A percentile compares a stretch with the other conserved stretches of the same genome.
Conservation (phyloP, 2,797 vertebrate species). For the Scarus forsteni region DNA sequence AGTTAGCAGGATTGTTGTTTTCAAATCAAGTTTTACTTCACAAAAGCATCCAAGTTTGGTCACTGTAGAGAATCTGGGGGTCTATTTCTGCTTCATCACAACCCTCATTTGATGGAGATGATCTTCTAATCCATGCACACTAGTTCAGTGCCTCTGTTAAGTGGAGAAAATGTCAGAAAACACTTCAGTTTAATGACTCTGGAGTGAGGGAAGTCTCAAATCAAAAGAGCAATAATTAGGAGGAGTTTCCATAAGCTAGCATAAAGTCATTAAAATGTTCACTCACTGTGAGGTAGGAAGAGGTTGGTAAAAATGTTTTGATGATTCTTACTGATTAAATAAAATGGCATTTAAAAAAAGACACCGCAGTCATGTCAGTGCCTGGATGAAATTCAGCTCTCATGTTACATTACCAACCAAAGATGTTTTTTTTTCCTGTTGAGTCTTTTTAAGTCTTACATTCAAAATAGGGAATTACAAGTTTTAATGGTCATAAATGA, state of each 20-base stretch:
- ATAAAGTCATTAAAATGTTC: conserved; percentile 63
- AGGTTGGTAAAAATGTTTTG: conserved; percentile 31
- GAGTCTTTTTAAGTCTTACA: conserved; percentile 1
- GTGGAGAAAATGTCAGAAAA: conserved; percentile 63
- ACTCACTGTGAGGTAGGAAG: conserved; percentile 32
- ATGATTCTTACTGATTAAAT: conserved; percentile 45
- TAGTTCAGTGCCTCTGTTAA: conserved; percentile 39
- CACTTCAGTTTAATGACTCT: conserved; percentile 72
- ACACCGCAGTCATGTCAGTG: conserved; percentile 8
- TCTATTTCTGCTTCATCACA: conserved; percentile 39
- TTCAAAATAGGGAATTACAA: too few relatives aligned
- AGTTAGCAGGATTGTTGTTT: conserved; percentile 10
- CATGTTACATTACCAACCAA: conserved; percentile 21
- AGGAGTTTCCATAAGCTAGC: conserved; percentile 55
- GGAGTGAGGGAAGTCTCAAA: conserved; percentile 60
- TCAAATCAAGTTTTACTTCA: conserved; percentile 26
- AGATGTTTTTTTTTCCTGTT: conserved; percentile 20
- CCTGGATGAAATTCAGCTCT: conserved; percentile 34
- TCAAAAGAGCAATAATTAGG: conserved; percentile 64
- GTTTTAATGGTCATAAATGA: too few relatives aligned
- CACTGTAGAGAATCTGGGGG: conserved; percentile 30
- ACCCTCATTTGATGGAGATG: conserved; percentile 41
- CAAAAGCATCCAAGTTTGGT: conserved; percentile 12
- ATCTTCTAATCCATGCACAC: conserved; percentile 48
- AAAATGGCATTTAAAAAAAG: neutral